A percentile compares a stretch with the other conserved stretches of the same genome.
phyloP scores from a whole-genome alignment of 2,113 vertebrate species.

The Rhinichthys klamathensis region DNA sequence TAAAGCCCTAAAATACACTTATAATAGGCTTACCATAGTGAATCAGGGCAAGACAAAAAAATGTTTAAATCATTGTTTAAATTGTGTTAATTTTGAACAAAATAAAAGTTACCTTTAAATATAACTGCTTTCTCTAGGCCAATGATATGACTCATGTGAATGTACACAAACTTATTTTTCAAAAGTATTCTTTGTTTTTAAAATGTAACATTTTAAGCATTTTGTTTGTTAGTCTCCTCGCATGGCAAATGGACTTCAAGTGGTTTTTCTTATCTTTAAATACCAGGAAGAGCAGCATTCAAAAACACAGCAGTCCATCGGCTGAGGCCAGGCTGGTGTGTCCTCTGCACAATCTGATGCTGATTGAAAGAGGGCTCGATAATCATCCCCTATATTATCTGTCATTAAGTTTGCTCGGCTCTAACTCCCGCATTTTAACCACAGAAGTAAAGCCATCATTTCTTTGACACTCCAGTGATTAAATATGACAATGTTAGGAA shows the following conservation, averaged over 20 bases:
- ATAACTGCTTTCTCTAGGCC: neutral
- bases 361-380: slow-evolving; percentile 75
- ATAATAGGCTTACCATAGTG: no score
- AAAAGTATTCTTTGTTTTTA: neutral
- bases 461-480: slow-evolving; percentile 65
- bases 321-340: slow-evolving; percentile 22
- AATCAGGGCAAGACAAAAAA: no score
- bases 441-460: slow-evolving; percentile 65
- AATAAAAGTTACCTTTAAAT: no score
- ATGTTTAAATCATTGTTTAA: no score
- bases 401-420: slow-evolving; percentile 64
- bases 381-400: slow-evolving; percentile 57
- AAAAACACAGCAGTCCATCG: neutral
- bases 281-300: neutral
- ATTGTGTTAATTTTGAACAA: no score
- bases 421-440: slow-evolving; percentile 49
- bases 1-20: no score
- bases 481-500: slow-evolving; percentile 62
- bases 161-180: neutral
- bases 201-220: neutral
- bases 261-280: neutral
- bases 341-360: slow-evolving; percentile 69
- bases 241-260: neutral
- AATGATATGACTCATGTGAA: neutral
- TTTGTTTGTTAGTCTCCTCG: neutral